A percentile compares a stretch with the other conserved stretches of the same genome.
Evolutionary conservation across 2,113 vertebrate genomes (phyloP).

Genomic region (Camelus dromedarius): DNA sequence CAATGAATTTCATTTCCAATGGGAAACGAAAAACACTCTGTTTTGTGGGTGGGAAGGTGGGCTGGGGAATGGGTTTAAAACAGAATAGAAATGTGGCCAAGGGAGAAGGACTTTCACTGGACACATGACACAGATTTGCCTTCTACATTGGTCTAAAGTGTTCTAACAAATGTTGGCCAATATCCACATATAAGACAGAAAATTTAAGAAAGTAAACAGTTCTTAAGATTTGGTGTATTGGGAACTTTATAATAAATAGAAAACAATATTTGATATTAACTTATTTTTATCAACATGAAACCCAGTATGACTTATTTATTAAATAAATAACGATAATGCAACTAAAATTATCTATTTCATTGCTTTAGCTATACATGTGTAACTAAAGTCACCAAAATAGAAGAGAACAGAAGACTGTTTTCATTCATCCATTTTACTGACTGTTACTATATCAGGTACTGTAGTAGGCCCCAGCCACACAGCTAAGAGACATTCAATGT

Average conservation of each 20-base stretch:
- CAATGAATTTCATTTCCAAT: not conserved
- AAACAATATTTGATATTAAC: not conserved
- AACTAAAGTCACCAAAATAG: not conserved
- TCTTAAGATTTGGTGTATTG: not conserved
- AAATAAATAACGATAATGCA: not conserved
- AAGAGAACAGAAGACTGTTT: not conserved
- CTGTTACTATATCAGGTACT: not conserved
- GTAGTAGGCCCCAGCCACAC: not conserved
- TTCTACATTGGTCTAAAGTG: slow-evolving; percentile 6
- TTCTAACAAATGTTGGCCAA: not conserved
- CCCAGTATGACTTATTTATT: not conserved
- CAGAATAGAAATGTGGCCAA: not conserved
- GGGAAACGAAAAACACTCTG: not conserved
- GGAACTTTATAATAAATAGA: not conserved
- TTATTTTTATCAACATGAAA: slow-evolving; percentile 2
- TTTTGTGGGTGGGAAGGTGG: not conserved
- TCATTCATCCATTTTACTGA: not conserved
- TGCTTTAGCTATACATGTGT: not conserved
- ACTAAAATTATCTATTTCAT: not conserved
- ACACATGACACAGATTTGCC: not conserved
- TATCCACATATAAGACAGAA: not conserved
- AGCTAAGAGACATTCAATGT: not conserved
- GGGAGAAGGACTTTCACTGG: not conserved
- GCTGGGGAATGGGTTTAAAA: not conserved
- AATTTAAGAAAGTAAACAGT: not conserved